Conservation (phyloP, 1,140 invertebrate species). For the Brachystomella parvula region DNA sequence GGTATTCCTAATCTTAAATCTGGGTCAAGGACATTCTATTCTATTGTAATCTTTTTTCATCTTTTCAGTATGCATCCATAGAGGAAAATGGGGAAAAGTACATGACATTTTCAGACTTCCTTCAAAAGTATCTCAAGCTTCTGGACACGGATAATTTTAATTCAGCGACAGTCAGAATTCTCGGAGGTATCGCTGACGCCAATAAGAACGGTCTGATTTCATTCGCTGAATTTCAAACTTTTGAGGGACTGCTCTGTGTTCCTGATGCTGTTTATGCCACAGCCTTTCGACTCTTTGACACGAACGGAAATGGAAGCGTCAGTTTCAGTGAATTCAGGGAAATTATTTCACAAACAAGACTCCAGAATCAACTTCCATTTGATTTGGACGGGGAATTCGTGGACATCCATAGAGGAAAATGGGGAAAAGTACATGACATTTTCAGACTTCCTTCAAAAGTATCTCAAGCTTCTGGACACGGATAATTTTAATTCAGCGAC, state of each 20-base stretch:
- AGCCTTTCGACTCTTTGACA: conserved; percentile 97
- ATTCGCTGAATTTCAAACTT: conserved; percentile 94
- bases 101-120: conserved; percentile 89
- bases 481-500: conserved; percentile 78
- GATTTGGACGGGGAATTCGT: conserved; percentile 91
- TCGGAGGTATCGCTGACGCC: conserved; percentile 91
- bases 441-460: conserved; percentile 84
- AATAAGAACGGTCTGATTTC: conserved; percentile 97
- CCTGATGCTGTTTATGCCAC: conserved; percentile 96
- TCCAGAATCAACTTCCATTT: conserved; percentile 87
- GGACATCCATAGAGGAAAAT: conserved; percentile 67
- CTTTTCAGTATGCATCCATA: conserved; percentile 67
- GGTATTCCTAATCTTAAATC: no score
- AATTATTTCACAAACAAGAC: conserved; percentile 86
- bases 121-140: conserved; percentile 81
- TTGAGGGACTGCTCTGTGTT: conserved; percentile 91
- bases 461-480: conserved; percentile 72
- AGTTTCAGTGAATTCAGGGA: conserved; percentile 75
- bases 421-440: conserved; percentile 86
- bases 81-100: conserved; percentile 75
- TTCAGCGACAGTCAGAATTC: conserved; percentile 75
- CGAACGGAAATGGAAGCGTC: conserved; percentile 58
- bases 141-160: conserved; percentile 69
- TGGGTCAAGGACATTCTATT: no score
- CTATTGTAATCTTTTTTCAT: no score